Conservation (phyloP, 2,888 invertebrate genomes). For the Mesochorus sp. region DNA sequence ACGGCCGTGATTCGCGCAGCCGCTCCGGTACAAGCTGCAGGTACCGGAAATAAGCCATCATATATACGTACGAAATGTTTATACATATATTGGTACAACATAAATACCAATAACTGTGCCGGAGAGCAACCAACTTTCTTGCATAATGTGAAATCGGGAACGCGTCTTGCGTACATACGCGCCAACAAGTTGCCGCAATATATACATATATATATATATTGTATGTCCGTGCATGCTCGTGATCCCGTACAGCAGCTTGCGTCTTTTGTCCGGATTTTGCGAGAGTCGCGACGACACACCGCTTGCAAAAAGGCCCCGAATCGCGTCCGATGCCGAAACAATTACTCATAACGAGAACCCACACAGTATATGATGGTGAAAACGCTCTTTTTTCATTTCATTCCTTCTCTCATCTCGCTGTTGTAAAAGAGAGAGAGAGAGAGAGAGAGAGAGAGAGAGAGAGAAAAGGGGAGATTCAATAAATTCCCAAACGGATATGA, state of each 20-base stretch:
- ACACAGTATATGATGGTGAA: neutral
- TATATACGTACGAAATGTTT: slow-evolving; percentile 1
- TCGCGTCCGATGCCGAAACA: slow-evolving; percentile 19
- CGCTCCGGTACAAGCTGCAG: slow-evolving; percentile 66
- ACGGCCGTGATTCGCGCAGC: slow-evolving; percentile 52
- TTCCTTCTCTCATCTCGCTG: neutral
- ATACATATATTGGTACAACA: slow-evolving; percentile 6
- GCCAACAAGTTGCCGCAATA: neutral
- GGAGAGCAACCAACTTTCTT: slow-evolving; percentile 66
- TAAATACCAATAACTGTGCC: slow-evolving; percentile 40
- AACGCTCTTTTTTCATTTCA: neutral
- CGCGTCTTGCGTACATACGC: slow-evolving; percentile 55
- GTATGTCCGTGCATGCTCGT: neutral
- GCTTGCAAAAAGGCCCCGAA: slow-evolving; percentile 4
- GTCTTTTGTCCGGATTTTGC: slow-evolving; percentile 30
- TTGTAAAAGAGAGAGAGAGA: too few relatives aligned
- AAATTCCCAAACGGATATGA: slow-evolving; percentile 20
- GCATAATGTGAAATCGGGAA: slow-evolving; percentile 74
- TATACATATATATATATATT: slow-evolving; percentile 5
- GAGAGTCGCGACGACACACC: neutral
- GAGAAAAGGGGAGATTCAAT: neutral
- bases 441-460: too few relatives aligned
- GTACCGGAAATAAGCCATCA: slow-evolving; percentile 73
- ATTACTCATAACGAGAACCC: slow-evolving; percentile 9
- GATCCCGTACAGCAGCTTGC: slow-evolving; percentile 48